Base-by-base conservation (phyloP, 1,140 invertebrate genomes). In the Aphelinus atriplicis region DNA sequence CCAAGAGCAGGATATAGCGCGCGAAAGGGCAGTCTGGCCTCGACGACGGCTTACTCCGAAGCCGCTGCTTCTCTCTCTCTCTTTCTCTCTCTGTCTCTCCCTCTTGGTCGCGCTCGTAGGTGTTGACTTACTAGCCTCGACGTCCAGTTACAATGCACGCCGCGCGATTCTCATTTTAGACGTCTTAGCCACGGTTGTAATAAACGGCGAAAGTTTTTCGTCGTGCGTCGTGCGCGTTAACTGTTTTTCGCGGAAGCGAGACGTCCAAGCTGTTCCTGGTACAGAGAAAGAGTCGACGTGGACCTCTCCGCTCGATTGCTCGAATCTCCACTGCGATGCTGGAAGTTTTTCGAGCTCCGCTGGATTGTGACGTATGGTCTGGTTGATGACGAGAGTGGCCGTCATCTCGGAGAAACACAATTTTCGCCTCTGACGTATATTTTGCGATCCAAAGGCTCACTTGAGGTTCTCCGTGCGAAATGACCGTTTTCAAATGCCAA, bases 151-250 rank as follows among this genome's bases (percentile, higher is more conserved):
- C 57, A 56, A 46, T 66, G 45, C 46, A 62, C 67, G 51, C 61
- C 62, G 45, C 47, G 53, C 70, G 68, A 75, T 66, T 75, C 67
- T 63, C 74, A 75, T 75, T 75, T 71, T 46, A 65, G 63, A 65
- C 67, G 74, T 42, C 68, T 75, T 71, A 75, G 74, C 74, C 48
- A 71, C 68, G 74, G 66, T 75, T 57, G 67, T 75, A 75, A 71
- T 66, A 60, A 71, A 75, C 60, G 61, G 43, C 42, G 58, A 57
- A 64, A 70, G 69, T 64, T 70, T 66, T 75, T 56, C 51, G 51
- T 53, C 9, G 42, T 60, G 51, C 67, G n/a, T 47, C 43, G 43
- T 42, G n/a, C 45, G 73, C 60, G 26, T 65, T 75, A 70, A 75
- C 73, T 70, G 73, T 65, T 75, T 75, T 75, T 75, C 73, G 67